Base-by-base conservation (phyloP, 2,888 invertebrate species). In the Eristalis tenax region DNA sequence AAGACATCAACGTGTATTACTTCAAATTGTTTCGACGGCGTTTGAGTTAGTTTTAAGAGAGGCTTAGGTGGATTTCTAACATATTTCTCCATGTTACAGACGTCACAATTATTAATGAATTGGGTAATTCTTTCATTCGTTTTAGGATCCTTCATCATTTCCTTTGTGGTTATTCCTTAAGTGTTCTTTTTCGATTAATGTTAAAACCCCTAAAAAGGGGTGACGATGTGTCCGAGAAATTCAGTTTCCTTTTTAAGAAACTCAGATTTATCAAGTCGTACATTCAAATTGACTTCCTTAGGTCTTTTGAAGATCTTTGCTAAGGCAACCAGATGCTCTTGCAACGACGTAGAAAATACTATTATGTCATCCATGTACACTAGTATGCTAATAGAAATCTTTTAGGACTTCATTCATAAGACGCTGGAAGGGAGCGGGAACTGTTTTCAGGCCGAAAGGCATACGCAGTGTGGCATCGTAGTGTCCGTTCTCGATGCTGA, bases 341-440 rank as follows among this genome's bases (percentile, higher is more conserved):
- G 22, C 59, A 68, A 28, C 28, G 8, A 66, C 2, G 23, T 76
- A 59, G 8, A 66, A 40, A 59, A 26, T 4, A 13, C 59, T 89
- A 32, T 32, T 4, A 90, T 89, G 79, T 91, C 91, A 63, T 91
- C 91, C 32, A 91, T 86, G 83, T 83, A 92, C 0, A 91, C 90
- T 1, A 91, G 57, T 15, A 13, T 22, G 22, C 4, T 57, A 23
- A 57, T 10, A 57, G n/a, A 10, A 57, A 5, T 32, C 50, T 5
- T 50, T n/a, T 13, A 69, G 26, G 1, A 69, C 57, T n/a, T 26
- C 22, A 18, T 69, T 69, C 69, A 69, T 89, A n/a, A 85, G 32
- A n/a, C 88, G 57, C 74, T 89, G 88, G 38, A 90, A 89, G 1
- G 89, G 89, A 5, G 89, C 84, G 59, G 89, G 84, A 10, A 88